Evolutionary conservation across 2,797 vertebrate genomes (phyloP).

Genomic region (Acanthurus tractus): DNA sequence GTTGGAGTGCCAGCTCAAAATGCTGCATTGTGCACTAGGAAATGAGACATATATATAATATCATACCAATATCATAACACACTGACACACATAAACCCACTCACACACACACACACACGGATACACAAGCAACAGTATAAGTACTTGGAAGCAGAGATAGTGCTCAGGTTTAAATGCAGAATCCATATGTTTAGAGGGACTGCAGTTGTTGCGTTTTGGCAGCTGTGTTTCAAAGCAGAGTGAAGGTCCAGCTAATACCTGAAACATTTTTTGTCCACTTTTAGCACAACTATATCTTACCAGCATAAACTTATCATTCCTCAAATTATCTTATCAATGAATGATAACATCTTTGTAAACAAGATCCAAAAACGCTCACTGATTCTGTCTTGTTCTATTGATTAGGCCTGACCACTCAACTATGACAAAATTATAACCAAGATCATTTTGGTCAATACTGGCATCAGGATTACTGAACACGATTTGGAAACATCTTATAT

Average conservation of each 20-base stretch:
- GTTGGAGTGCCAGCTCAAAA: constrained; percentile 5
- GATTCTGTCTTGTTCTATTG: too few relatives aligned
- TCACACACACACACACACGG: not conserved
- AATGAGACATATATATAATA: constrained; percentile 17
- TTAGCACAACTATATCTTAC: too few relatives aligned
- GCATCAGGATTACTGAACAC: too few relatives aligned
- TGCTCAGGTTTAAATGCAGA: constrained; percentile 38
- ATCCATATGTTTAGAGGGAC: constrained; percentile 39
- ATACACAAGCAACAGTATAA: not conserved
- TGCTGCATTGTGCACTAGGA: not conserved
- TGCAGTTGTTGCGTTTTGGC: constrained; percentile 36
- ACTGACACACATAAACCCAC: not conserved
- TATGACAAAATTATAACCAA: too few relatives aligned
- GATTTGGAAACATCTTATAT: too few relatives aligned
- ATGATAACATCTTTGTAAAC: too few relatives aligned
- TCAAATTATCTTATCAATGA: too few relatives aligned
- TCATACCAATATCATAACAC: not conserved
- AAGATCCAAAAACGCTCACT: too few relatives aligned
- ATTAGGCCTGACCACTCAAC: too few relatives aligned
- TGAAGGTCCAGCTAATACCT: not conserved
- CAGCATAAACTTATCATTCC: too few relatives aligned
- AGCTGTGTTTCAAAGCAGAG: constrained; percentile 9
- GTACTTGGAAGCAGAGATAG: not conserved
- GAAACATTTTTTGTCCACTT: too few relatives aligned
- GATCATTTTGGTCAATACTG: too few relatives aligned